Evolutionary conservation across 1,140 invertebrate genomes (phyloP), one percentile per base, ranked within the genome.

Genomic region (Drosophila aff.): DNA sequence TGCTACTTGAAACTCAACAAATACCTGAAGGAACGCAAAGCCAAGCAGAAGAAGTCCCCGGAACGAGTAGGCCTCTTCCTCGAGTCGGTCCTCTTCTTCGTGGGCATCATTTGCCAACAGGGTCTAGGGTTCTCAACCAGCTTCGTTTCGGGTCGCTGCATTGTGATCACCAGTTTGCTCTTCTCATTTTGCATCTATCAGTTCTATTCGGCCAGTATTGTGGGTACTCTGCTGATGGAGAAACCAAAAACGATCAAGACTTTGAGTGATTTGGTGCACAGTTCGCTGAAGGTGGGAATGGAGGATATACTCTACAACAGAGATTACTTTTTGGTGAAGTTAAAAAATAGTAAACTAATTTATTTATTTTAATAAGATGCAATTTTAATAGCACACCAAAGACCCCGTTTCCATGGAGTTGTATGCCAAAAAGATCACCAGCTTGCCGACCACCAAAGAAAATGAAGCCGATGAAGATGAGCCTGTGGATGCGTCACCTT

Each of bases 181-280:
- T 96, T 96, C 92, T 94, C 95, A 0, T 86, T 96, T 57, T 93
- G 95, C 21, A 84, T 96, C 13, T 96, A 95, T 91, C 96, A 96
- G 83, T 96, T 96, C 79, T 97, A 96, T 86, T 96, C 96, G 23
- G 96, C 96, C 0, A 95, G 94, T 68, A 95, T 97, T 64, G 96
- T 96, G 2, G 96, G 96, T 9, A 95, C 95, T 2, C 90, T 96
- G n/a, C 91, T 96, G 23, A 94, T 95, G 67, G 94, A 95, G 57
- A 94, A 95, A 33, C 94, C 95, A 0, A 94, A 94, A 60, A 95
- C 94, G 9, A 96, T 97, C 7, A 95, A 93, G 41, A 95, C 94
- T 1, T 36, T 96, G 0, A 86, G 93, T 11, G 95, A 96, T 84
- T 84, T 96, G 40, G 66, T 94, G 7, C 83, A 95, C 9, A 96